Evolutionary conservation across 1,140 invertebrate genomes (phyloP).

Genomic region (Anastrepha ludens): DNA sequence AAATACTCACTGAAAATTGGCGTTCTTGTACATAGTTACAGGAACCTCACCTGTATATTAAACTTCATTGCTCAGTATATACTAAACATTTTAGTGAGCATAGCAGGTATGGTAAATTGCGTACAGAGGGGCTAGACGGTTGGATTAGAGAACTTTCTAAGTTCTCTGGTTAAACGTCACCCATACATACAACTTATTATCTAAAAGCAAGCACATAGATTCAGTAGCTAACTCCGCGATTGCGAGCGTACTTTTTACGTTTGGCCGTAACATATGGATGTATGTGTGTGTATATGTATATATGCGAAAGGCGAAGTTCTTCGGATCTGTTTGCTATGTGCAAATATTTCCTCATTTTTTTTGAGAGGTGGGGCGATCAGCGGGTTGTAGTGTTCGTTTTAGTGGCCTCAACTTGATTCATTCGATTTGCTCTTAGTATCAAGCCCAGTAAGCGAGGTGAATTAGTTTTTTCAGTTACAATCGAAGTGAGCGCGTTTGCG

Average conservation of each 20-base stretch:
- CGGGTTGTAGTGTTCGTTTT: not conserved
- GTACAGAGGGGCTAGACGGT: not conserved
- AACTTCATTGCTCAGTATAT: too few relatives aligned
- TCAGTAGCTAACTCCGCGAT: too few relatives aligned
- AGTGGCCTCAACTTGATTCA: conserved; percentile 33
- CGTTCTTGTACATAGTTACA: not conserved
- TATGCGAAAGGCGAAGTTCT: not conserved
- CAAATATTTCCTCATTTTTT: conserved; percentile 19
- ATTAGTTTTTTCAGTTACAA: conserved; percentile 45
- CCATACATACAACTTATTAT: not conserved
- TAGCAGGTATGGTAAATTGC: not conserved
- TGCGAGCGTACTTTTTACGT: too few relatives aligned
- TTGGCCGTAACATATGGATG: not conserved
- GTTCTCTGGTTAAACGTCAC: not conserved
- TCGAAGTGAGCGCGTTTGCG: conserved; percentile 43
- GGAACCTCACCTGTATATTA: not conserved
- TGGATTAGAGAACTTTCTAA: not conserved
- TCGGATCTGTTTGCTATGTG: conserved; percentile 32
- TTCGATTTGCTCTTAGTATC: conserved; percentile 16
- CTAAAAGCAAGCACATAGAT: not conserved
- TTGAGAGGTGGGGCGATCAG: not conserved
- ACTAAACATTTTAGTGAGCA: not conserved
- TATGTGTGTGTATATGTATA: too few relatives aligned
- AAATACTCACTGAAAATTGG: too few relatives aligned
- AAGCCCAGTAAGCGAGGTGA: conserved; percentile 34